Conservation (phyloP, 2,113 vertebrate species). For the Gallinago undulata region DNA sequence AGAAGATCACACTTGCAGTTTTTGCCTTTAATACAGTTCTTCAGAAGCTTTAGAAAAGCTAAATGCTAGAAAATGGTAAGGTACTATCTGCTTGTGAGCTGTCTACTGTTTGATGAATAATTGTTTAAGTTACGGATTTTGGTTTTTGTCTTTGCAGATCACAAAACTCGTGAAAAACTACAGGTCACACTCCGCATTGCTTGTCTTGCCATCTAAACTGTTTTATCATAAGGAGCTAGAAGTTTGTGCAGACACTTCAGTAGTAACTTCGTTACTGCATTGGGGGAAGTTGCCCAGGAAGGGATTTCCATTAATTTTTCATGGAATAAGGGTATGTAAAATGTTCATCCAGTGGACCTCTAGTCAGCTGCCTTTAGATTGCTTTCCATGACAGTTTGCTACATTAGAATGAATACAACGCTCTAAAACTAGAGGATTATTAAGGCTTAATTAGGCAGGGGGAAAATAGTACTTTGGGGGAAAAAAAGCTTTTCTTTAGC, state of each 20-base stretch:
- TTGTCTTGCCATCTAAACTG: slow-evolving; percentile 86
- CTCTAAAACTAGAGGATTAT: neutral
- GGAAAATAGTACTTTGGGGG: neutral
- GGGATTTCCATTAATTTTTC: slow-evolving; percentile 90
- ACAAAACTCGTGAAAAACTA: slow-evolving; percentile 95
- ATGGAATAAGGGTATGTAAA: slow-evolving; percentile 86
- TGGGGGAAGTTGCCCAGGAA: slow-evolving; percentile 88
- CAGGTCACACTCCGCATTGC: slow-evolving; percentile 85
- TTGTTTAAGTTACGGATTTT: neutral
- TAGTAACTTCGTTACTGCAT: slow-evolving; percentile 81
- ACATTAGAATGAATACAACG: neutral
- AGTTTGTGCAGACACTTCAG: slow-evolving; percentile 75
- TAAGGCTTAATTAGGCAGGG: neutral
- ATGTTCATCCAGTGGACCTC: neutral
- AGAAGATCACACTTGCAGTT: neutral
- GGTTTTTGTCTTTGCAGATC: slow-evolving; percentile 74
- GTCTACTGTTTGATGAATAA: neutral
- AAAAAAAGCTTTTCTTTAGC: neutral
- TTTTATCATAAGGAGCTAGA: slow-evolving; percentile 89
- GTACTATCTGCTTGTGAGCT: neutral
- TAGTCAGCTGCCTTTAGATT: neutral
- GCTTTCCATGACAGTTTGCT: neutral
- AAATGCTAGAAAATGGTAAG: neutral
- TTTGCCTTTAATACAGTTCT: neutral
- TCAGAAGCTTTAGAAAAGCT: neutral